A percentile compares a stretch with the other conserved stretches of the same genome.
Evolutionary conservation across 2,888 invertebrate genomes (phyloP).

Genomic region (Stegana nigrithorax): DNA sequence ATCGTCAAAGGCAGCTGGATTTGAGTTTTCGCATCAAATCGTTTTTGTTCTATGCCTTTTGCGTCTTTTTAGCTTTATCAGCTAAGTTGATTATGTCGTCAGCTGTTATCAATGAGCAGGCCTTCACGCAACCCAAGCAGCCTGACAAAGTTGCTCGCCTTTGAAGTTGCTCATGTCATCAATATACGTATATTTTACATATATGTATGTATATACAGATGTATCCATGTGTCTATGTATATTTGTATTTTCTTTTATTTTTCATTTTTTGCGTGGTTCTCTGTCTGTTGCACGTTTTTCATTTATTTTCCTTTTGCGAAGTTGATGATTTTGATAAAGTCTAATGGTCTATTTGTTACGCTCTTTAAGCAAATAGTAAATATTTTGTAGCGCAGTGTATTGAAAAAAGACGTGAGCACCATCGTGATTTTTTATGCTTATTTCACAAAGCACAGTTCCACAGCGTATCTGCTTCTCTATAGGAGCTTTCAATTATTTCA

Average conservation of each 20-base stretch:
- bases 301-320: too few species aligned
- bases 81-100: conserved; percentile 1
- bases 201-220: neutral
- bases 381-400: too few species aligned
- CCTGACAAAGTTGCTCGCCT: neutral
- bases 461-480: too few species aligned
- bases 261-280: too few species aligned
- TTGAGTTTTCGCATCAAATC: neutral
- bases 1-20: neutral
- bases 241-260: neutral
- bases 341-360: neutral
- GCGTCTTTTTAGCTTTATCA: neutral
- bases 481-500: too few species aligned
- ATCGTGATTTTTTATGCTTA: too few species aligned
- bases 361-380: neutral
- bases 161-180: neutral
- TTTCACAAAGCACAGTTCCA: too few species aligned
- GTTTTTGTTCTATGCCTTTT: neutral
- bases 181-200: neutral
- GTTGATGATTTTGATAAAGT: neutral
- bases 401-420: too few species aligned
- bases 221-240: neutral
- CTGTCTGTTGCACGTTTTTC: too few species aligned
- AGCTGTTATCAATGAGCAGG: neutral
- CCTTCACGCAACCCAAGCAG: too few species aligned